phyloP scores from a whole-genome alignment of 2,797 vertebrate species.

The Tokudaia tokunoshimensis region DNA sequence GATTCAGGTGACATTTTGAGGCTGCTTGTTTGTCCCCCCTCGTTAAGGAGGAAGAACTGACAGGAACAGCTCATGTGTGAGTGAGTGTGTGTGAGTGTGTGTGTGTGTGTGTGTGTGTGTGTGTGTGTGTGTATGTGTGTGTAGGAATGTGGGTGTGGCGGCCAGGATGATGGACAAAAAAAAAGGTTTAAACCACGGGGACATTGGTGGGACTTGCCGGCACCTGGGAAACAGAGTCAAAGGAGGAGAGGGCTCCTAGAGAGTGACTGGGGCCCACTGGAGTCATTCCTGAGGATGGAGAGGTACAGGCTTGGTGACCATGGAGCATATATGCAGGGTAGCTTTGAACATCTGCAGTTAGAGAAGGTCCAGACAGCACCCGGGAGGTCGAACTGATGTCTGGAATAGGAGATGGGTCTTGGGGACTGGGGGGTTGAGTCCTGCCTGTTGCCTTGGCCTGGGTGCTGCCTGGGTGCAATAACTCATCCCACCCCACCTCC shows the following conservation, averaged over 20 bases:
- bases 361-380: not conserved
- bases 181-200: not conserved
- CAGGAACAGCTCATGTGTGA: not conserved
- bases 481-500: not conserved
- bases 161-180: not conserved
- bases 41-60: not conserved
- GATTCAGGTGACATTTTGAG: not conserved
- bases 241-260: not conserved
- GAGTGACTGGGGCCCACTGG: not conserved
- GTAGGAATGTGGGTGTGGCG: not conserved
- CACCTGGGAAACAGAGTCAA: not conserved
- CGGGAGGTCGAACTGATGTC: not conserved
- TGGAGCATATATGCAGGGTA: not conserved
- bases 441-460: accelerated
- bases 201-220: too few relatives aligned
- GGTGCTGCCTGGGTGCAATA: not conserved
- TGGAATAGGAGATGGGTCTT: not conserved
- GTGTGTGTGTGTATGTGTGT: not conserved
- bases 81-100: too few relatives aligned
- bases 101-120: not conserved
- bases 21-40: not conserved
- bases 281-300: not conserved
- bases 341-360: accelerated
- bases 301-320: not conserved
- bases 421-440: not conserved